phyloP scores from a whole-genome alignment of 2,888 invertebrate species.

The Phasia obesa region DNA sequence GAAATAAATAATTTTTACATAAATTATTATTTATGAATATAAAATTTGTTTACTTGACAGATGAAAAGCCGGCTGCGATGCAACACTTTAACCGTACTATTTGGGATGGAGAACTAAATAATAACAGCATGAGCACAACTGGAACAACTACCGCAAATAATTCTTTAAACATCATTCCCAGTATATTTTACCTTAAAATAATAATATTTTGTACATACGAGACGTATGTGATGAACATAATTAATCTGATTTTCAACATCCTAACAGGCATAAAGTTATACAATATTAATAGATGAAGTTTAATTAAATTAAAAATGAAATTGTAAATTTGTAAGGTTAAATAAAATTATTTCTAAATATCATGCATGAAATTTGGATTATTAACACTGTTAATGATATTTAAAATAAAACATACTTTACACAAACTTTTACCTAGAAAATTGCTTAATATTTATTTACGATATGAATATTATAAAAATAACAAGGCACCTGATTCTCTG shows the following conservation, averaged over 20 bases:
- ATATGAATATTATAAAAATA: too few relatives aligned
- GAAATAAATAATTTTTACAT: too few relatives aligned
- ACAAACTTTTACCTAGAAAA: too few relatives aligned
- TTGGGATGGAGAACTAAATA: slow-evolving; percentile 77
- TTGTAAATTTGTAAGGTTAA: slow-evolving; percentile 70
- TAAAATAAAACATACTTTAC: slow-evolving; percentile 42
- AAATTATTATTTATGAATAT: neutral
- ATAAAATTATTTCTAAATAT: slow-evolving; percentile 68
- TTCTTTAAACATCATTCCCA: slow-evolving; percentile 55
- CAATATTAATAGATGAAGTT: slow-evolving; percentile 66
- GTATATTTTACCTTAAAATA: slow-evolving; percentile 68
- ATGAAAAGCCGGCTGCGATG: slow-evolving; percentile 82
- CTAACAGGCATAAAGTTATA: slow-evolving; percentile 34
- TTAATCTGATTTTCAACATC: slow-evolving; percentile 45
- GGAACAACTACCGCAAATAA: slow-evolving; percentile 70
- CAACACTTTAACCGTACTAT: slow-evolving; percentile 82
- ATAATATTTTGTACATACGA: slow-evolving; percentile 61
- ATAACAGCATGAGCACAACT: slow-evolving; percentile 74
- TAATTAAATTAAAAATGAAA: slow-evolving; percentile 55
- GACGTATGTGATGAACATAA: slow-evolving; percentile 29
- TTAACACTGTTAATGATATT: slow-evolving; percentile 57
- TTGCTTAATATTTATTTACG: too few relatives aligned
- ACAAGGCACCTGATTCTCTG: too few relatives aligned
- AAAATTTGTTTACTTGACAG: slow-evolving; percentile 71
- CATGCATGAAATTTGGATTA: slow-evolving; percentile 62